A percentile compares a stretch with the other conserved stretches of the same genome.
Conservation (phyloP, 2,888 invertebrate species). For the Ennomos erosarius region DNA sequence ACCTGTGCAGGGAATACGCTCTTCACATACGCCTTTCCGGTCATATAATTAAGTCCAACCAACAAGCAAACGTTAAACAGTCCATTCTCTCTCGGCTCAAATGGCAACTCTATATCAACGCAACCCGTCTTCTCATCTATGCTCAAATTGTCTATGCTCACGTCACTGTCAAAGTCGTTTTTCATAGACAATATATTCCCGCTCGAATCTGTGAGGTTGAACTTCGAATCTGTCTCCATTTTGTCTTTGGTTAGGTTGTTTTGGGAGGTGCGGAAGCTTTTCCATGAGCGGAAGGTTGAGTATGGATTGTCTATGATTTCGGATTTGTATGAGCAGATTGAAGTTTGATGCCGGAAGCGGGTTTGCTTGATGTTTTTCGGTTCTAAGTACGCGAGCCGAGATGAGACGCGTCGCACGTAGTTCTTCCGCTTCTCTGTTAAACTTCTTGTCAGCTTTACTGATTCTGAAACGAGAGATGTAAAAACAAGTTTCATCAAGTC, state of each 20-base stretch:
- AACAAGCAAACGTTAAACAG: conserved; percentile 89
- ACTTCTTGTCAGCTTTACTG: conserved; percentile 81
- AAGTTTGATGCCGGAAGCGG: conserved; percentile 71
- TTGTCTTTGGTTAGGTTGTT: conserved; percentile 60
- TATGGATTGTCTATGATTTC: conserved; percentile 70
- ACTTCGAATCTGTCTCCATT: conserved; percentile 67
- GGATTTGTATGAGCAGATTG: conserved; percentile 71
- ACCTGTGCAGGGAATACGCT: conserved; percentile 89
- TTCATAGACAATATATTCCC: conserved; percentile 66
- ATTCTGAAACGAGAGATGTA: conserved; percentile 63
- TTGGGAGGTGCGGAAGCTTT: conserved; percentile 75
- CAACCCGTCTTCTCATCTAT: conserved; percentile 77
- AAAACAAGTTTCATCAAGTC: not conserved
- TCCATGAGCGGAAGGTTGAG: conserved; percentile 78
- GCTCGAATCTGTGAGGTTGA: conserved; percentile 66
- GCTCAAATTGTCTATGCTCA: conserved; percentile 62
- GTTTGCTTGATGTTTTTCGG: conserved; percentile 58
- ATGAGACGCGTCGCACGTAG: conserved; percentile 87
- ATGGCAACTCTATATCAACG: conserved; percentile 68
- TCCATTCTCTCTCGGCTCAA: conserved; percentile 70
- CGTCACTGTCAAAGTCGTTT: conserved; percentile 53
- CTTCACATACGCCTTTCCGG: conserved; percentile 88
- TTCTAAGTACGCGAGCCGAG: conserved; percentile 79
- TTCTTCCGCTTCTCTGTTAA: conserved; percentile 87
- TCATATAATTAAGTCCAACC: conserved; percentile 88